Percentiles rank a stretch among this genome's conserved stretches.
phyloP scores from a whole-genome alignment of 2,888 invertebrate species.

The Marasmarcha lunaedactyla region DNA sequence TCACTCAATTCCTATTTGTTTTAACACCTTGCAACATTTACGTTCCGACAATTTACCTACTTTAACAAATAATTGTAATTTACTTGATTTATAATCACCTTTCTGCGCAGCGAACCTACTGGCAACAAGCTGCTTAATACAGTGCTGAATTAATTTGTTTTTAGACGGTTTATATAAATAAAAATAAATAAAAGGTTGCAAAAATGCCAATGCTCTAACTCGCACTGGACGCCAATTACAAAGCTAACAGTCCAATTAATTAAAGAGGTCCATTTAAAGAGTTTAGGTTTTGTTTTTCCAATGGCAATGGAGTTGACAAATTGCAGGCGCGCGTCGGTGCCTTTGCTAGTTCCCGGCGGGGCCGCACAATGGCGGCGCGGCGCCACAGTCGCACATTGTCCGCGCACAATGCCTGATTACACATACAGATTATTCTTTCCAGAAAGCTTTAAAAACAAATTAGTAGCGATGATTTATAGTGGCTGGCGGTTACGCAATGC shows the following conservation, averaged over 20 bases:
- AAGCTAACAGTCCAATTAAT: slow-evolving; percentile 50
- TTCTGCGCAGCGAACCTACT: too few relatives aligned
- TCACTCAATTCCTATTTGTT: too few relatives aligned
- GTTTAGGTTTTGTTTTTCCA: slow-evolving; percentile 39
- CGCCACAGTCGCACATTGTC: slow-evolving; percentile 37
- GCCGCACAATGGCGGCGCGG: slow-evolving; percentile 33
- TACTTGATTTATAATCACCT: too few relatives aligned
- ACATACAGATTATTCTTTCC: slow-evolving; percentile 51
- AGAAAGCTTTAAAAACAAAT: slow-evolving; percentile 69
- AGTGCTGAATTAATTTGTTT: too few relatives aligned
- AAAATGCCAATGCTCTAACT: slow-evolving; percentile 17
- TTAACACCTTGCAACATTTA: too few relatives aligned
- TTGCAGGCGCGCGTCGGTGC: slow-evolving; percentile 30
- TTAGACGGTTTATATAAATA: too few relatives aligned
- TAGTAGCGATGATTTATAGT: slow-evolving; percentile 65
- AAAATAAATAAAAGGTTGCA: too few relatives aligned
- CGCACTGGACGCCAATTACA: slow-evolving; percentile 34
- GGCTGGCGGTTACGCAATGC: slow-evolving; percentile 45
- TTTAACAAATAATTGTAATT: too few relatives aligned
- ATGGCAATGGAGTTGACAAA: slow-evolving; percentile 1
- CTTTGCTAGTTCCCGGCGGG: slow-evolving; percentile 27
- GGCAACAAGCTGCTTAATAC: too few relatives aligned
- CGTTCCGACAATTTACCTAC: too few relatives aligned
- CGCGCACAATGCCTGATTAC: slow-evolving; percentile 55
- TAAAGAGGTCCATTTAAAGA: slow-evolving; percentile 42